Evolutionary conservation across 2,888 invertebrate species (phyloP), one percentile per base, ranked within the genome.

Genomic region (Periphyllus acericola): DNA sequence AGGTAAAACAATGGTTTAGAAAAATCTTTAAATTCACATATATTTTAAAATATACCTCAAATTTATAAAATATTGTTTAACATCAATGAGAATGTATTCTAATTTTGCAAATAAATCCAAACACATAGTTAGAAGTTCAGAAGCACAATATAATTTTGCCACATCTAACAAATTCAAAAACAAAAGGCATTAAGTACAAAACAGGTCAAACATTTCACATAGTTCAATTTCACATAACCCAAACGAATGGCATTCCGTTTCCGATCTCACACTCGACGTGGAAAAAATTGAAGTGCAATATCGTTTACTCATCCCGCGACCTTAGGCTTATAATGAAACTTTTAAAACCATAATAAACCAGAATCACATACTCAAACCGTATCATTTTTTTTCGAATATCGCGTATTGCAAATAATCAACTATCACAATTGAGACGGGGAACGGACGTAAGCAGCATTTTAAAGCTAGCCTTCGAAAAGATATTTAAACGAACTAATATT

Each of bases 401-500:
- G n/a, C n/a, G 14, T 14, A 52, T 3, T n/a, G 46, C 17, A 46
- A 14, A 40, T 66, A 8, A 40, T 60, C 32, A n/a, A 8, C 14
- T 8, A 36, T 78, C 14, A n/a, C 0, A 34, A 78, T n/a, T 25
- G n/a, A n/a, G n/a, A 46, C 3, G 17, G 46, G 34, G 25, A 25
- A 78, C 34, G 4, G 4, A 52, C 9, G 0, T 6, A 14, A 60
- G n/a, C 46, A 78, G 46, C 11, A 19, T 14, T 40, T 83, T 40
- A 36, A 74, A 21, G 0, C 21, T 8, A 66, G 17, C 36, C 11
- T 75, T 68, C 17, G 6, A 14, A 21, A n/a, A 60, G 14, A 60
- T 66, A 81, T 87, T 81, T 75, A n/a, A 46, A 87, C 32, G 19
- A 81, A 46, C 46, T 17, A 17, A 0, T 46, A 75, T 75, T 71